These are phyloP conservation scores for Silurus glanis DNA, from an alignment of 2,113 vertebrate genomes.

Conservation along the genomic window DNA sequence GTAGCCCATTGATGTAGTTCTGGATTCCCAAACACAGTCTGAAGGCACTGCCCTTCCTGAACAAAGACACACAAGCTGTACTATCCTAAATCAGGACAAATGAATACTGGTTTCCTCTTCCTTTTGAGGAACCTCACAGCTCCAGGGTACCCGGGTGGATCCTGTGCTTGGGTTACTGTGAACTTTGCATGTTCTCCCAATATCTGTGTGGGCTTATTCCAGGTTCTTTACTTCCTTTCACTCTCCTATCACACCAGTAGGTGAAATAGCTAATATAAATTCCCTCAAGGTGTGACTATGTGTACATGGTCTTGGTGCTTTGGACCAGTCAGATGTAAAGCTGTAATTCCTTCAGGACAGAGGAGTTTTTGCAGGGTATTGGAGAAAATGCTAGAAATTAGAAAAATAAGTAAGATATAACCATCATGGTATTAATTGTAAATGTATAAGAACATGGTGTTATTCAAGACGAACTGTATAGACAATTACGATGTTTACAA, in stretches of 20 bases:
- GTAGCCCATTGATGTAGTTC: background rate
- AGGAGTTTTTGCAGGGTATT: background rate
- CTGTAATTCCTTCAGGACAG: background rate
- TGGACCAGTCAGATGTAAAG: background rate
- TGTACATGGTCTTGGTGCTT: background rate
- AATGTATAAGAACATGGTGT: no score
- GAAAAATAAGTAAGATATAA: background rate
- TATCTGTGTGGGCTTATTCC: background rate
- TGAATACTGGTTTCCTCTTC: background rate
- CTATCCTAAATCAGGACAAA: background rate
- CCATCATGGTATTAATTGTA: no score
- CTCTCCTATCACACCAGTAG: background rate
- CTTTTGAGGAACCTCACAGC: background rate
- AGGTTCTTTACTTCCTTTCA: background rate
- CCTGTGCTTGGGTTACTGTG: background rate
- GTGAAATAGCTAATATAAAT: background rate
- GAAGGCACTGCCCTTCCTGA: slow-evolving; percentile 23
- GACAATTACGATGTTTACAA: no score
- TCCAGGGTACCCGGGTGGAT: background rate
- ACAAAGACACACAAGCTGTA: background rate
- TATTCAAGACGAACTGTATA: no score
- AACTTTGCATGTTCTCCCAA: background rate
- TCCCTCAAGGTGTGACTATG: background rate
- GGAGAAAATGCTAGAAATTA: background rate
- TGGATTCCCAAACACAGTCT: slow-evolving; percentile 20